Base-by-base conservation (phyloP, 2,888 invertebrate genomes). In the Chloroclystis v-ata region DNA sequence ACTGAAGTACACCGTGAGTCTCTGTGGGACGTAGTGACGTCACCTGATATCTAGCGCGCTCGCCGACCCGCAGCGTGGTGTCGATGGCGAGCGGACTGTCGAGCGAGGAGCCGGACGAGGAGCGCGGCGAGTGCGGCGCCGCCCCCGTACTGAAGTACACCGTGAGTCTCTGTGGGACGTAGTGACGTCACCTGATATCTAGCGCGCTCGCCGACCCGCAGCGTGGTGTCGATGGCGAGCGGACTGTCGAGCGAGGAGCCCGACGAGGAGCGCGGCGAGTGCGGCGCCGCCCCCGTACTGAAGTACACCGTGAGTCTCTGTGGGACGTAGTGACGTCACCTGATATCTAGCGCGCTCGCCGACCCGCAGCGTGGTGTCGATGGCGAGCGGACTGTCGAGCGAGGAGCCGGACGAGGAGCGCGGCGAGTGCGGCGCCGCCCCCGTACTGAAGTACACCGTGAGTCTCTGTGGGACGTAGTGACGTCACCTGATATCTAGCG, bases 381-480 rank as follows among this genome's bases (percentile, higher is more conserved):
- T 65, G 3, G 75, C 67, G 11, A 78, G 71, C 0, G 80, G 80
- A 40, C 77, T 79, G 57, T 82, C 83, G 12, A 71, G 64, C 1
- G 83, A 85, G 0, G 84, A 75, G 88, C 92, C 78, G 78, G 76
- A 74, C 30, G 79, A 85, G 6, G 86, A 76, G 89, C 92, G 74
- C 79, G 79, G 74, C 79, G 12, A 71, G 63, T 1, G 82, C 86
- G 0, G 83, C 75, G 88, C 92, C 78, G 78, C 77, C 74, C 28
- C 79, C 85, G 4, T 94, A 65, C 96, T 95, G 89, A 98, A 99
- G 39, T 47, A 47, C 14, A 47, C 47, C 79, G 94, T 93, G 86
- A 98, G 77, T 97, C 95, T n/a, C 96, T 94, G 81, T 98, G 86
- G 76, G 89, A 91, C 75, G 79, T 79, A 78, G 48, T 65, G 64